Evolutionary conservation across 2,113 vertebrate species (phyloP).

Genomic region (Phylloscopus trochilus): DNA sequence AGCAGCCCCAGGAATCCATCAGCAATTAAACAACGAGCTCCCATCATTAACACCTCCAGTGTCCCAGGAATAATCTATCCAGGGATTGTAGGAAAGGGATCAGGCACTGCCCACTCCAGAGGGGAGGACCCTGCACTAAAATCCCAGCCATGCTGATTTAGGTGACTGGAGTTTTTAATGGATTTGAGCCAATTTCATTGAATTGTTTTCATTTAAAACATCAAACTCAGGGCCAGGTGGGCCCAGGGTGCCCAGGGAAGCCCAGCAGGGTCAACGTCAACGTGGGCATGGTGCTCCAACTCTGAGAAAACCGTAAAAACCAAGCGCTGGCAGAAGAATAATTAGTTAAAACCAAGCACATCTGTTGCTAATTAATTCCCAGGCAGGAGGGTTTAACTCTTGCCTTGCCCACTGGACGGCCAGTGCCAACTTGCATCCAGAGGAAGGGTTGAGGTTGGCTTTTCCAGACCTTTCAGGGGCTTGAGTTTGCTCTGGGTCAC

Average conservation of each 20-base stretch:
- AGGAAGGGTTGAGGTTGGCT: not conserved
- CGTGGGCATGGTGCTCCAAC: rapidly evolving
- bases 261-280: not conserved
- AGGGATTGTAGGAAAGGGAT: not conserved
- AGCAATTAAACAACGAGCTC: not conserved
- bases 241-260: not conserved
- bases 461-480: not conserved
- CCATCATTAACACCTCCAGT: not conserved
- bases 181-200: not conserved
- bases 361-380: conserved; percentile 70
- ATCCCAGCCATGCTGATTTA: rapidly evolving
- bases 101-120: rapidly evolving
- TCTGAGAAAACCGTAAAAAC: not conserved
- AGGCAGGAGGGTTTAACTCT: conserved; percentile 63
- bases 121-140: not conserved
- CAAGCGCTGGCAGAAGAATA: conserved; percentile 55
- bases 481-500: not conserved
- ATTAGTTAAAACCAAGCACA: conserved; percentile 67
- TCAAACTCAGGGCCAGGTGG: not conserved
- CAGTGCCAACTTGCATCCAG: not conserved
- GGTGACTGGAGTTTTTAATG: not conserved
- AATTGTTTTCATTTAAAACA: not conserved
- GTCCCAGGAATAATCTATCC: not conserved
- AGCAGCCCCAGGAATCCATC: not conserved
- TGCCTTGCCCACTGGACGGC: not conserved